Base-by-base conservation (phyloP, 2,888 invertebrate genomes). In the Polydrusus pterygomalis region DNA sequence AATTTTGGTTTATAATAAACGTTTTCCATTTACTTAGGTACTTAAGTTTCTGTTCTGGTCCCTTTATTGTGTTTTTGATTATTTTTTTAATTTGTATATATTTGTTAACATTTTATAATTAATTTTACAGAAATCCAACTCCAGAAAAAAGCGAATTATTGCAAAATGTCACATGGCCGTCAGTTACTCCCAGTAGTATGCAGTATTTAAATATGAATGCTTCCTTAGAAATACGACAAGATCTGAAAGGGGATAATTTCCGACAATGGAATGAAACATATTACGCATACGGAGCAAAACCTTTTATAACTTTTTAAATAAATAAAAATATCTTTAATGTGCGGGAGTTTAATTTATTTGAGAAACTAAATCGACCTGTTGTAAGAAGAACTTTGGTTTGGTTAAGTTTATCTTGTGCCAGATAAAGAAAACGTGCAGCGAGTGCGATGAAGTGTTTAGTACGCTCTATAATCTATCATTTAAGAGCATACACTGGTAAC, bases 101-200 rank as follows among this genome's bases (percentile, higher is more conserved):
- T n/a, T n/a, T n/a, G n/a, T n/a, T n/a, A n/a, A 47, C 7, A 47
- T 47, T 15, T 47, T 47, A 15, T 47, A 15, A 47, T 13, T 47
- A n/a, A 15, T 34, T 69, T 58, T 69, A 13, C 17, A 69, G 68
- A 40, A 69, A 58, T 43, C 68, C 68, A 7, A 69, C 56, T 15
- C 68, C 68, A 15, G 68, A 69, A 45, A 25, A 58, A 43, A 38
- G 43, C 6, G 68, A 58, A 13, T 30, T 69, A 20, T 58, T 69
- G 6, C 15, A 56, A n/a, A 56, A 69, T 30, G 20, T 56, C 11
- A 69, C 58, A 25, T 69, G 68, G 68, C 25, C 68, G 6, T 13
- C 38, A 9, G 20, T 45, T n/a, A 30, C n/a, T n/a, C 56, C 34
- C 18, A 7, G 8, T 7, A 30, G 58, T 30, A 43, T 58, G n/a